A percentile compares a stretch with the other conserved stretches of the same genome.
These are phyloP conservation scores for Paracyclopina nana DNA, from an alignment of 1,140 invertebrate genomes.

Conservation along the genomic window DNA sequence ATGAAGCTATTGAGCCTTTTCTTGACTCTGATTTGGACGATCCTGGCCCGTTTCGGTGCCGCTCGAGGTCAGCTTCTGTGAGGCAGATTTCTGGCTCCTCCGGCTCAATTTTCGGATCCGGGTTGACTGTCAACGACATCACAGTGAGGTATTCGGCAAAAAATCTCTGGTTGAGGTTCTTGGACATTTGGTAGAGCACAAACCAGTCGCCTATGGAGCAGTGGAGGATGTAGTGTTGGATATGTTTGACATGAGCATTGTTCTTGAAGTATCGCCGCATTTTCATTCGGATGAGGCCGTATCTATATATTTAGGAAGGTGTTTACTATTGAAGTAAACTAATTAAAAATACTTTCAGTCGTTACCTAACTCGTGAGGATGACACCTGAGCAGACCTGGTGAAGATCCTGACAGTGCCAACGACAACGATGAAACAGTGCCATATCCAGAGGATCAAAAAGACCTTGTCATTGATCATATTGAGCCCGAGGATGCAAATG, in stretches of 20 bases:
- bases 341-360: no score
- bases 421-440: constrained; percentile 11
- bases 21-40: neutral
- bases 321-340: no score
- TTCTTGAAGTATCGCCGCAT: constrained; percentile 9
- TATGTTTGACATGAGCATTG: constrained; percentile 5
- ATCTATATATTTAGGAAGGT: no score
- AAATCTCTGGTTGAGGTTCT: constrained; percentile 17
- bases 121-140: constrained; percentile 8
- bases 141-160: constrained; percentile 15
- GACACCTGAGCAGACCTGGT: constrained; percentile 4
- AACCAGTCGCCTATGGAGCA: constrained; percentile 17
- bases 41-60: neutral
- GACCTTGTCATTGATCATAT: constrained; percentile 17
- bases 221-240: constrained; percentile 8
- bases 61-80: neutral
- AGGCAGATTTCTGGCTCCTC: constrained; percentile 9
- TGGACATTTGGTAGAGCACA: constrained; percentile 16
- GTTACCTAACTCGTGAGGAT: constrained; percentile 8
- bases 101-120: constrained; percentile 9
- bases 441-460: constrained; percentile 15
- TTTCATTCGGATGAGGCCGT: constrained; percentile 15
- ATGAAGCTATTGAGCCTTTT: neutral
- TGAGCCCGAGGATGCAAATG: constrained; percentile 15
- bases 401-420: constrained; percentile 7